These are phyloP conservation scores for Conger conger DNA, from an alignment of 2,113 vertebrate species.

Conservation along the genomic window DNA sequence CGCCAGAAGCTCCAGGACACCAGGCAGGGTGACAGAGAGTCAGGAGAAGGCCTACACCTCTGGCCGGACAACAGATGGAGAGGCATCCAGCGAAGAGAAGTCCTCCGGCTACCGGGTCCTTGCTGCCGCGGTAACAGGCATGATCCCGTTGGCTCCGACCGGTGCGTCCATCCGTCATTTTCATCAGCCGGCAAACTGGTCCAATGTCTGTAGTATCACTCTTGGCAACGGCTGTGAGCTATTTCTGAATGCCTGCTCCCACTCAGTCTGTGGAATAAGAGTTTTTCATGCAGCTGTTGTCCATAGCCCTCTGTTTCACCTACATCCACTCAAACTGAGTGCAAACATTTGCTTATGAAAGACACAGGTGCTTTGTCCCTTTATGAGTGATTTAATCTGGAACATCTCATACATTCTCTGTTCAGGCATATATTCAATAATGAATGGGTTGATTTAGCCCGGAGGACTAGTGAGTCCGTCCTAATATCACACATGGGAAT, in stretches of 20 bases:
- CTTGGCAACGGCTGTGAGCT: neutral
- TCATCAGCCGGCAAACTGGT: neutral
- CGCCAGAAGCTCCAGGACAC: neutral
- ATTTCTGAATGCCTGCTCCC: neutral
- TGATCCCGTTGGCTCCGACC: neutral
- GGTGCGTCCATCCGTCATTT: conserved; percentile 17
- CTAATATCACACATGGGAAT: neutral
- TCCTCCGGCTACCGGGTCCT: conserved; percentile 15
- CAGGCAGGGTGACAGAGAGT: conserved; percentile 37
- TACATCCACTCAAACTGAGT: neutral
- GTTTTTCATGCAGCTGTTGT: neutral
- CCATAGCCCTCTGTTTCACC: neutral
- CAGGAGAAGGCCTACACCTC: conserved; percentile 57
- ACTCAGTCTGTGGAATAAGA: neutral
- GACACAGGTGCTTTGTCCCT: neutral
- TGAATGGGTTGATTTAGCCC: neutral
- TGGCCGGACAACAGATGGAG: conserved; percentile 72
- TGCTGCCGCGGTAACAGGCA: neutral
- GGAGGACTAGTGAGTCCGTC: neutral
- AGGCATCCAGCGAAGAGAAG: conserved; percentile 41
- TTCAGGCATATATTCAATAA: neutral
- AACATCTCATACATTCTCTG: neutral
- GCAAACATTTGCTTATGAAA: conserved; percentile 1
- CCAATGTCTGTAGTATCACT: neutral
- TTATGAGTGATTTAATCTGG: neutral